Percentiles rank a stretch among this genome's conserved stretches.
Evolutionary conservation across 2,888 invertebrate species (phyloP).

Genomic region (Lobophora halterata): DNA sequence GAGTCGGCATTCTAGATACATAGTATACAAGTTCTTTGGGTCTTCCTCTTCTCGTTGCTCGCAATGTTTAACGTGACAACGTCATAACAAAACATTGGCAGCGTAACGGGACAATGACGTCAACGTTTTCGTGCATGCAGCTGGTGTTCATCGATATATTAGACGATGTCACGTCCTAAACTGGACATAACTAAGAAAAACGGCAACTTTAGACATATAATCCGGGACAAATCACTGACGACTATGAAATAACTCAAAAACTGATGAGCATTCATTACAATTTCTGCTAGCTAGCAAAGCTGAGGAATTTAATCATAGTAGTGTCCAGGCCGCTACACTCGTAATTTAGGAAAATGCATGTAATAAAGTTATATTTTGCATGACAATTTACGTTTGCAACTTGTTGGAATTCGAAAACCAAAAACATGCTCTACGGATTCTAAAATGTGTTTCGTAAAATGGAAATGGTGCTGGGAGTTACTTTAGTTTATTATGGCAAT

Average conservation of each 20-base stretch:
- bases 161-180: too few species aligned
- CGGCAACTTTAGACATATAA: too few species aligned
- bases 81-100: too few species aligned
- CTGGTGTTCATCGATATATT: too few species aligned
- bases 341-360: constrained; percentile 4
- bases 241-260: constrained; percentile 2
- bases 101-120: too few species aligned
- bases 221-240: not conserved
- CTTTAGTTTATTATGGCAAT: constrained; percentile 10
- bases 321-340: constrained; percentile 3
- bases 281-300: constrained; percentile 16
- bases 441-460: constrained; percentile 14
- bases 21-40: too few species aligned
- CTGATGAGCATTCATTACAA: constrained; percentile 12
- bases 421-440: constrained; percentile 10
- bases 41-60: too few species aligned
- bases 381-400: constrained; percentile 4
- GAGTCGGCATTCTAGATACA: too few species aligned
- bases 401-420: constrained; percentile 8
- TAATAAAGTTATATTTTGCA: constrained; percentile 13
- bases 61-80: too few species aligned
- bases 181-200: too few species aligned
- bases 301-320: constrained; percentile 19
- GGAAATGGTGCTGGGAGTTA: constrained; percentile 10
- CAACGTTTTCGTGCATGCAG: too few species aligned